Conservation (phyloP, 2,113 vertebrate species). For the Gymnocephalus cernua region DNA sequence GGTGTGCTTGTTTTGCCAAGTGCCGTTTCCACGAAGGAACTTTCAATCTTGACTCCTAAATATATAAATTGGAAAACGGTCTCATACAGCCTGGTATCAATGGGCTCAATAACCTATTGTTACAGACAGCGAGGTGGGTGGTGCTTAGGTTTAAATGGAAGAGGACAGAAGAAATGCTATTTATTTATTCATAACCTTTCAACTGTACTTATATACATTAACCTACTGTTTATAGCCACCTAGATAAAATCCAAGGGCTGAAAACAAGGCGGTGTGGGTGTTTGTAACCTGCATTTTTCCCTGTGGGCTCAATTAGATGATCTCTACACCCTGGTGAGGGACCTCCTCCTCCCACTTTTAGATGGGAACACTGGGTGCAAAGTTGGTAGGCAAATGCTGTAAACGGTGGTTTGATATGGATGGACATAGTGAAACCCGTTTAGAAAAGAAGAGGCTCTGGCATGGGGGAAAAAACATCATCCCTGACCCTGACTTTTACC, state of each 20-base stretch:
- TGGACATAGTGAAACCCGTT: background rate
- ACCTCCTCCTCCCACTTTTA: slow-evolving; percentile 36
- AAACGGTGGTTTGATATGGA: background rate
- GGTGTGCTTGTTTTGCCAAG: background rate
- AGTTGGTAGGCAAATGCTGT: background rate
- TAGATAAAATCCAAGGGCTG: slow-evolving; percentile 9
- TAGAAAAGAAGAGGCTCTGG: background rate
- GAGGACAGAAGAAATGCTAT: background rate
- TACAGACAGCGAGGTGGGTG: background rate
- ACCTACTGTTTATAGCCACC: slow-evolving; percentile 1
- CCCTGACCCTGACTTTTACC: background rate
- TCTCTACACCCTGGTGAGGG: slow-evolving; percentile 42
- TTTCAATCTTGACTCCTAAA: background rate
- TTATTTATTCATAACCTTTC: slow-evolving; percentile 11
- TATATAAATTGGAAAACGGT: background rate
- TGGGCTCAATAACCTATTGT: background rate
- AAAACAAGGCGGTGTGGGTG: slow-evolving; percentile 49
- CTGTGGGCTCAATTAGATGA: slow-evolving; percentile 74
- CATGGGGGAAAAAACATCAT: background rate
- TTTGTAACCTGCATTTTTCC: slow-evolving; percentile 64
- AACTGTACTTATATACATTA: slow-evolving; percentile 1
- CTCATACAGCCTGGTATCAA: background rate
- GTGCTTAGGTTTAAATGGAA: background rate
- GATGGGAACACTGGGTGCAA: background rate
- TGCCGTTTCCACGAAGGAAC: background rate